Evolutionary conservation across 2,113 vertebrate genomes (phyloP), one percentile per base, ranked within the genome.

Genomic region (Struthidea cinerea): DNA sequence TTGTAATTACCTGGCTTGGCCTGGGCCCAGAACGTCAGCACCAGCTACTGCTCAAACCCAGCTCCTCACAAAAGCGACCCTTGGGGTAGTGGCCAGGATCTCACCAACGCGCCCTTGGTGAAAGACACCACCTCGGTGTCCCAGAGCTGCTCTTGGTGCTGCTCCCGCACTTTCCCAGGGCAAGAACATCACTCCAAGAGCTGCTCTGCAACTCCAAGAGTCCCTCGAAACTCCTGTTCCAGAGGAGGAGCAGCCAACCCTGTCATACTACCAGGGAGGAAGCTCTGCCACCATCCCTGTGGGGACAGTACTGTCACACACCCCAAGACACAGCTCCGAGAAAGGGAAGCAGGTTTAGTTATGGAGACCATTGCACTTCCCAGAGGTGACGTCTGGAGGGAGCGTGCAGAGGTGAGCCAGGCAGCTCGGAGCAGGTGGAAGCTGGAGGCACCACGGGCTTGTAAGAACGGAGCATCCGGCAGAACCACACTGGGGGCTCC

Each of bases 231-330:
- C 49, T 73, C 78, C 57, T 33, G 63, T 33, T 46, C 42, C 84
- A 91, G 49, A 56, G 57, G 10, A 78, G 55, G 33, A 10, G 55
- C 13, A n/a, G 60, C 47, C 44, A 47, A 63, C 14, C 19, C 32
- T 0, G 0, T 20, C 2, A 5, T 10, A 37, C 23, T 47, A 41
- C 11, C 1, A 47, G 1, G 33, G 30, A n/a, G 42, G 5, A 63
- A 18, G 27, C 37, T 81, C 39, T 60, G 77, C 53, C 57, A 52
- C 21, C 1, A 0, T 33, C 39, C 77, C 84, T 60, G 52, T 4
- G 46, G 33, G 42, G 70, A 70, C 7, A 5, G 4, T 3, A 65
- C 68, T 49, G 10, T 37, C 24, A 74, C 42, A 17, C 55, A 57
- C 9, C 16, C 16, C 55, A 30, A 7, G 44, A 55, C 61, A 19